Percentiles rank a stretch among this genome's conserved stretches.
Conservation (phyloP, 2,888 invertebrate species). For the Trissolcus brochymenae region DNA sequence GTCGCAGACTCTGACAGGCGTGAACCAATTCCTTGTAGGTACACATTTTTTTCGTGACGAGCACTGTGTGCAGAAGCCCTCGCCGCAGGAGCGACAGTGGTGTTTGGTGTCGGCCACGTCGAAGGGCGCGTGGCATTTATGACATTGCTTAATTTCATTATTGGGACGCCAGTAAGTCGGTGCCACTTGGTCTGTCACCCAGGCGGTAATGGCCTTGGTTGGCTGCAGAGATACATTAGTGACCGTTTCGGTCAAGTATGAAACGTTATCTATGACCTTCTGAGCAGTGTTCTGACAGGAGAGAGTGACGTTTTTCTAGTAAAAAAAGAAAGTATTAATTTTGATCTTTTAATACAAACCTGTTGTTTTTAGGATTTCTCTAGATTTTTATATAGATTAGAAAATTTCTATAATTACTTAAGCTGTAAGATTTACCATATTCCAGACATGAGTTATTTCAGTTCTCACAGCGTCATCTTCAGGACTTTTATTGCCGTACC, state of each 20-base stretch:
- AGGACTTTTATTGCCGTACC: constrained; percentile 88
- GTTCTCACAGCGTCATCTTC: constrained; percentile 82
- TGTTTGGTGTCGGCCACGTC: constrained; percentile 80
- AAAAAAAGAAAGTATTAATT: constrained; percentile 11
- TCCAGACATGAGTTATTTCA: constrained; percentile 80
- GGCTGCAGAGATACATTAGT: constrained; percentile 83
- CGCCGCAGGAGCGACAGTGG: constrained; percentile 87
- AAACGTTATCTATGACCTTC: constrained; percentile 82
- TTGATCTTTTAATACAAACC: too few species aligned
- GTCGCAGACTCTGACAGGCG: constrained; percentile 86
- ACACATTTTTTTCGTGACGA: constrained; percentile 83
- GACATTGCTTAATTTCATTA: constrained; percentile 83
- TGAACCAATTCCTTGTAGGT: constrained; percentile 84
- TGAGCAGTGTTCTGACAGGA: constrained; percentile 80
- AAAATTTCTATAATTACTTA: too few species aligned
- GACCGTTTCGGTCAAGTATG: constrained; percentile 81
- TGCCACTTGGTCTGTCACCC: constrained; percentile 87
- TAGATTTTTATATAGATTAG: too few species aligned
- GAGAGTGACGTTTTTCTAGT: constrained; percentile 62
- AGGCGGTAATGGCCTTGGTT: constrained; percentile 82
- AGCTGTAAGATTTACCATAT: constrained; percentile 69
- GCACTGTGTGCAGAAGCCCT: constrained; percentile 87
- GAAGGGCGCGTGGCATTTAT: constrained; percentile 81
- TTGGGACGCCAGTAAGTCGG: constrained; percentile 90
- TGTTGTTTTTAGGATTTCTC: too few species aligned